A percentile compares a stretch with the other conserved stretches of the same genome.
phyloP scores from a whole-genome alignment of 1,140 invertebrate species.

The Mylabris phalerata region DNA sequence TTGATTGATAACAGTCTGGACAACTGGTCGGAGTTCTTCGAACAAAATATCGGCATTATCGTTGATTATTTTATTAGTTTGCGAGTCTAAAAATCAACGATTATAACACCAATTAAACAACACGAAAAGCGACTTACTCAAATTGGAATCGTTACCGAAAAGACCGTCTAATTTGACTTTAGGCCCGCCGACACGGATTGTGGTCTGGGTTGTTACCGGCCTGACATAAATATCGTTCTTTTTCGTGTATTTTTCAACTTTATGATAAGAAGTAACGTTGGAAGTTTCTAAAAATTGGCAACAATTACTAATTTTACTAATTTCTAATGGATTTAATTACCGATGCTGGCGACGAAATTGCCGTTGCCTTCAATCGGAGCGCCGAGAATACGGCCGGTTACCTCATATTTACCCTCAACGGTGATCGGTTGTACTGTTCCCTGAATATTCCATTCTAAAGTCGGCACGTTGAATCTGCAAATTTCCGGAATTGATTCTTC shows the following conservation, averaged over 20 bases:
- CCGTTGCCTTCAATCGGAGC: slow-evolving; percentile 29
- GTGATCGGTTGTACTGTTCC: slow-evolving; percentile 12
- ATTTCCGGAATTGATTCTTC: neutral
- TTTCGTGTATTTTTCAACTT: slow-evolving; percentile 4
- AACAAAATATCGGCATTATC: slow-evolving; percentile 29
- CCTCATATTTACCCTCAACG: slow-evolving; percentile 23
- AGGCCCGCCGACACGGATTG: slow-evolving; percentile 22
- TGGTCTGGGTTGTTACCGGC: slow-evolving; percentile 22
- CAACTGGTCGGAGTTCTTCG: slow-evolving; percentile 29
- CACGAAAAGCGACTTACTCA: slow-evolving; percentile 23
- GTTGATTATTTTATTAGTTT: slow-evolving; percentile 30
- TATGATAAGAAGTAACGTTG: slow-evolving; percentile 4
- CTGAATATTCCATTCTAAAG: slow-evolving; percentile 20
- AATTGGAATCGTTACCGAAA: slow-evolving; percentile 22
- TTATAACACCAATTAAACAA: neutral
- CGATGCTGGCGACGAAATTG: slow-evolving; percentile 25
- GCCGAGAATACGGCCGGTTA: slow-evolving; percentile 25
- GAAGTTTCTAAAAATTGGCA: slow-evolving; percentile 1
- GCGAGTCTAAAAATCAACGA: slow-evolving; percentile 21
- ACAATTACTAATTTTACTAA: neutral
- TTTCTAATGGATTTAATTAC: slow-evolving; percentile 10
- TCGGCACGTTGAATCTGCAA: slow-evolving; percentile 20
- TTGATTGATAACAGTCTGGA: slow-evolving; percentile 25
- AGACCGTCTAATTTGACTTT: slow-evolving; percentile 27
- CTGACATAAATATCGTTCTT: slow-evolving; percentile 1